Evolutionary conservation across 2,888 invertebrate genomes (phyloP).

Genomic region (Nephrotoma appendiculata): DNA sequence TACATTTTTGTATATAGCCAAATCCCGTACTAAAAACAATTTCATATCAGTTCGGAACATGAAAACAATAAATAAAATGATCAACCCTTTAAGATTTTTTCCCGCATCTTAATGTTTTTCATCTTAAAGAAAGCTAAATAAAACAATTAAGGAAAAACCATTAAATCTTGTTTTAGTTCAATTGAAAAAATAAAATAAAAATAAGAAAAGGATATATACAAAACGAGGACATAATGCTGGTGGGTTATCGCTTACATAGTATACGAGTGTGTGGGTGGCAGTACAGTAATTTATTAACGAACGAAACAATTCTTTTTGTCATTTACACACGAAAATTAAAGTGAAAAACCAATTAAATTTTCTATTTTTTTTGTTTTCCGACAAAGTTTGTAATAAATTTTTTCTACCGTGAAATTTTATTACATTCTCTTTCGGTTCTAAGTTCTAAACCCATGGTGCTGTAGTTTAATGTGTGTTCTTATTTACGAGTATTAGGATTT

Average conservation of each 20-base stretch:
- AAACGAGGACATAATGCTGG: background rate
- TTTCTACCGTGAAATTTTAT: background rate
- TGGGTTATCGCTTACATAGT: background rate
- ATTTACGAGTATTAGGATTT: background rate
- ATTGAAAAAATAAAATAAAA: background rate
- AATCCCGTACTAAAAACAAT: background rate
- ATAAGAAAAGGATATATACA: background rate
- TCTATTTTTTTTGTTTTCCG: background rate
- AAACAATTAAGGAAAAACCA: background rate
- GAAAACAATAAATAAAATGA: background rate
- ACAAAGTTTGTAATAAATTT: background rate
- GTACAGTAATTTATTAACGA: background rate
- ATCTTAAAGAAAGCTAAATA: background rate
- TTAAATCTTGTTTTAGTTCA: background rate
- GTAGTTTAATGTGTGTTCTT: background rate
- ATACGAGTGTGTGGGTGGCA: background rate
- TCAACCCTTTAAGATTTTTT: background rate
- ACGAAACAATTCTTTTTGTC: background rate
- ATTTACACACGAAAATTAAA: background rate
- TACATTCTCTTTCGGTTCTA: background rate
- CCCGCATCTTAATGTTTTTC: background rate
- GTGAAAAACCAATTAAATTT: background rate
- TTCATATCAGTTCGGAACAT: background rate
- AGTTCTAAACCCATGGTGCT: background rate
- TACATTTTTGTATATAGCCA: background rate